Percentiles rank a stretch among this genome's conserved stretches.
phyloP scores from a whole-genome alignment of 2,797 vertebrate genomes.

The Coccyzus lansbergi region DNA sequence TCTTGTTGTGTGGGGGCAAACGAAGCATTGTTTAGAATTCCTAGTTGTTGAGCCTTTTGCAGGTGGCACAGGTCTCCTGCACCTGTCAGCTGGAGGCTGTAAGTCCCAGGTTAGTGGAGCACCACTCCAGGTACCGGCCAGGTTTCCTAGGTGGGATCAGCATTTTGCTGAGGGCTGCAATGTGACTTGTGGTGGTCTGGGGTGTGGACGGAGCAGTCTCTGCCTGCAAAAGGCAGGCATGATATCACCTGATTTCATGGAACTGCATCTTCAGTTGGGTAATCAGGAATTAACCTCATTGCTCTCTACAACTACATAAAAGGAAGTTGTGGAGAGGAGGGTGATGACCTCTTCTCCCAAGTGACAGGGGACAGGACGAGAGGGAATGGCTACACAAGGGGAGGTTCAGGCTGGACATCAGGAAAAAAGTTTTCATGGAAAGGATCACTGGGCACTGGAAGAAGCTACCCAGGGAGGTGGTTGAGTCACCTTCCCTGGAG shows the following conservation, averaged over 20 bases:
- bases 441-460: too few species aligned
- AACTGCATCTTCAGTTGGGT: background rate
- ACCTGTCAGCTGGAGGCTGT: background rate
- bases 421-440: too few species aligned
- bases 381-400: too few species aligned
- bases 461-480: too few species aligned
- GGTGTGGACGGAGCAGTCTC: background rate
- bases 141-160: background rate
- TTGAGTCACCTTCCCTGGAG: too few species aligned
- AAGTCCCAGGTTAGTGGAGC: background rate
- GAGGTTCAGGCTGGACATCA: too few species aligned
- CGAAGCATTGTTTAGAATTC: background rate
- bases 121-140: accelerated
- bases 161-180: accelerated
- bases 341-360: too few species aligned
- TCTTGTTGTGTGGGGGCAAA: accelerated
- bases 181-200: background rate
- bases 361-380: too few species aligned
- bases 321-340: too few species aligned
- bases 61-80: accelerated
- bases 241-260: background rate
- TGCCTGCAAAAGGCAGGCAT: background rate
- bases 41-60: background rate
- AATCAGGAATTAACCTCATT: too few species aligned
- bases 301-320: too few species aligned